phyloP scores from a whole-genome alignment of 92 coral and sea anemone species.

The Porites cylindrica region DNA sequence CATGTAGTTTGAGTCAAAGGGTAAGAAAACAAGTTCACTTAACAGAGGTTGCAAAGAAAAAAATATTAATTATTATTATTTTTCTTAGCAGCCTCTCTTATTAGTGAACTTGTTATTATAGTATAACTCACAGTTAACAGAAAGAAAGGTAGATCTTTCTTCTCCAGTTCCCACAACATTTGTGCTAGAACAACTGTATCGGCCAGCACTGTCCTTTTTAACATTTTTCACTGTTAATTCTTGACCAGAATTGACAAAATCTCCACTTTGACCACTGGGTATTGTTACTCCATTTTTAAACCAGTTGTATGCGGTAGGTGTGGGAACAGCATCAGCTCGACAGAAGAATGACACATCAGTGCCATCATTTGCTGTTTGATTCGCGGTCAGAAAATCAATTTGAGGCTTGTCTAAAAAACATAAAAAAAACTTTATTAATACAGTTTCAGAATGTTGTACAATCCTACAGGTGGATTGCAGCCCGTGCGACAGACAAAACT shows the following conservation, averaged over 20 bases:
- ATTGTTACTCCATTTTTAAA: slow-evolving; percentile 30
- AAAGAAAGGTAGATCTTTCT: slow-evolving; percentile 45
- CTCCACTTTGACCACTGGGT: not conserved
- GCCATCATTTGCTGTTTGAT: slow-evolving; percentile 40
- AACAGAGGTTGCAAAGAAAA: too few relatives aligned
- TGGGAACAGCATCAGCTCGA: slow-evolving; percentile 52
- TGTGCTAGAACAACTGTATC: slow-evolving; percentile 71
- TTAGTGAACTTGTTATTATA: not conserved
- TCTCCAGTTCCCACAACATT: slow-evolving; percentile 71
- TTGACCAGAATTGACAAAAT: not conserved
- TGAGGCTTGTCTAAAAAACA: slow-evolving; percentile 59
- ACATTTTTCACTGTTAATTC: slow-evolving; percentile 33
- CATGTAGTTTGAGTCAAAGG: too few relatives aligned
- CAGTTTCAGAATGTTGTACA: not conserved
- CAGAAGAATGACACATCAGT: slow-evolving; percentile 35
- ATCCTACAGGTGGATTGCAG: too few relatives aligned
- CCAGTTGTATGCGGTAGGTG: slow-evolving; percentile 42
- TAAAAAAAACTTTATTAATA: not conserved
- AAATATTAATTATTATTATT: too few relatives aligned
- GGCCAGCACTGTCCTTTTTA: slow-evolving; percentile 50
- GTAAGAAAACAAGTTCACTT: too few relatives aligned
- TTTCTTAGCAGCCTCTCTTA: too few relatives aligned
- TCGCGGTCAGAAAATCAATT: slow-evolving; percentile 6
- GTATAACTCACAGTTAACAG: slow-evolving; percentile 66
- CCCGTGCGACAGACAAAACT: too few relatives aligned